These are phyloP conservation scores for Myxocyprinus asiaticus DNA, from an alignment of 2,113 vertebrate species.

Conservation along the genomic window DNA sequence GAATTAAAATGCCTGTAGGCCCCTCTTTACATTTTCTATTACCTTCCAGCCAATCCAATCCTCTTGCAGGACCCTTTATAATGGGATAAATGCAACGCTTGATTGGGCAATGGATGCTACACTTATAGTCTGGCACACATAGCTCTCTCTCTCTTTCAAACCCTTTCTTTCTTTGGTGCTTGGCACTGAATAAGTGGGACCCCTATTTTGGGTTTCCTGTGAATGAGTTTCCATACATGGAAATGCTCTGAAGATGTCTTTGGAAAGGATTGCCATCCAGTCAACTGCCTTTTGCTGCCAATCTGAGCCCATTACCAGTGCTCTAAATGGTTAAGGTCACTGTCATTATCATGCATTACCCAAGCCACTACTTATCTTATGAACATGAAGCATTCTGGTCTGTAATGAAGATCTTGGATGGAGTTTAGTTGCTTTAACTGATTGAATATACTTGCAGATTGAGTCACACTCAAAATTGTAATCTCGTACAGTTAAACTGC, in stretches of 20 bases:
- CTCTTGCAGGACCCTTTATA: slow-evolving; percentile 57
- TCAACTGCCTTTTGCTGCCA: slow-evolving; percentile 39
- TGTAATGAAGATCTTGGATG: slow-evolving; percentile 8
- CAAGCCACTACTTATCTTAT: background rate
- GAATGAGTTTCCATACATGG: slow-evolving; percentile 52
- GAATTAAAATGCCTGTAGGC: slow-evolving; percentile 68
- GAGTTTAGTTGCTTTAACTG: slow-evolving; percentile 41
- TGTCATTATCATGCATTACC: slow-evolving; percentile 6
- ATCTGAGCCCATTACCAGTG: background rate
- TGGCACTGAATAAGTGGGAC: no score
- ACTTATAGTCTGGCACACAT: slow-evolving; percentile 18
- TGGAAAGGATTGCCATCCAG: slow-evolving; percentile 20
- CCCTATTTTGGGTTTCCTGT: slow-evolving; percentile 39
- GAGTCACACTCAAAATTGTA: background rate
- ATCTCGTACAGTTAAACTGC: background rate
- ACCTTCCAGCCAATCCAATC: slow-evolving; percentile 61
- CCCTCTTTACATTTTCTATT: slow-evolving; percentile 74
- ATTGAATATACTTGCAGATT: background rate
- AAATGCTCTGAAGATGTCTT: slow-evolving; percentile 50
- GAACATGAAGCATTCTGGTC: slow-evolving; percentile 18
- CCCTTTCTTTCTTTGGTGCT: slow-evolving; percentile 46
- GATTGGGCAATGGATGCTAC: slow-evolving; percentile 47
- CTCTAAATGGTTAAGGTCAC: slow-evolving; percentile 16
- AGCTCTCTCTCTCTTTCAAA: slow-evolving; percentile 47
- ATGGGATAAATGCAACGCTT: slow-evolving; percentile 63